Percentiles rank a stretch among this genome's conserved stretches.
phyloP scores from a whole-genome alignment of 2,888 invertebrate genomes.

The Diarsia brunnea region DNA sequence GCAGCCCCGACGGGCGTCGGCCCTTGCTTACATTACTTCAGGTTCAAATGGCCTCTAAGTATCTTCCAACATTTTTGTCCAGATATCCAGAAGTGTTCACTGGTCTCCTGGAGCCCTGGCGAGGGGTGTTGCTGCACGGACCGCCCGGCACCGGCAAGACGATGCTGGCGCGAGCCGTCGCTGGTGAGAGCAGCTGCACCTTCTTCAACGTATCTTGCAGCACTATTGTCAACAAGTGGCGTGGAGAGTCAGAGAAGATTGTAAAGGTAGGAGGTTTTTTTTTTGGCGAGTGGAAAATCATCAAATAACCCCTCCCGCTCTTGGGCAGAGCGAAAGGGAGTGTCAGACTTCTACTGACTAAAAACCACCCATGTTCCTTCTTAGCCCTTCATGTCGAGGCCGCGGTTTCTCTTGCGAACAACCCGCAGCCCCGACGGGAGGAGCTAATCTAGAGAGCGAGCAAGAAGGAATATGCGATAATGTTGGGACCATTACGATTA shows the following conservation, averaged over 20 bases:
- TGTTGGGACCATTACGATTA: neutral
- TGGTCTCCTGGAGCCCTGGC: slow-evolving; percentile 95
- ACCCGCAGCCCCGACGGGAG: too few relatives aligned
- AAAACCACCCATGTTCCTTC: too few relatives aligned
- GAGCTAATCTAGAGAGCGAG: too few relatives aligned
- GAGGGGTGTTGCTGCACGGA: slow-evolving; percentile 92
- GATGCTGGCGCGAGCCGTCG: slow-evolving; percentile 96
- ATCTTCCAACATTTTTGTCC: neutral
- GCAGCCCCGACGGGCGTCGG: too few relatives aligned
- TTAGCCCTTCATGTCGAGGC: too few relatives aligned
- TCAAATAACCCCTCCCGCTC: too few relatives aligned
- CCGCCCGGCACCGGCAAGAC: slow-evolving; percentile 96
- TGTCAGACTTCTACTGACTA: too few relatives aligned
- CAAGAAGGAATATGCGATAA: too few relatives aligned
- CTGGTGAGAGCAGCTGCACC: slow-evolving; percentile 94
- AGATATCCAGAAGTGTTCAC: slow-evolving; percentile 94
- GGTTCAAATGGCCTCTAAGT: neutral
- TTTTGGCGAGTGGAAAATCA: too few relatives aligned
- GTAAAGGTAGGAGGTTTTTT: slow-evolving; percentile 94
- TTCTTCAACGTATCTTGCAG: slow-evolving; percentile 98
- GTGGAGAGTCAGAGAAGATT: slow-evolving; percentile 98
- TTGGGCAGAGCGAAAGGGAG: too few relatives aligned
- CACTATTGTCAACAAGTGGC: slow-evolving; percentile 98
- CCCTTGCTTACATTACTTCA: too few relatives aligned
- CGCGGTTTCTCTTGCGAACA: too few relatives aligned